Conservation (phyloP, 2,888 invertebrate species). For the Drosophila bunnanda region DNA sequence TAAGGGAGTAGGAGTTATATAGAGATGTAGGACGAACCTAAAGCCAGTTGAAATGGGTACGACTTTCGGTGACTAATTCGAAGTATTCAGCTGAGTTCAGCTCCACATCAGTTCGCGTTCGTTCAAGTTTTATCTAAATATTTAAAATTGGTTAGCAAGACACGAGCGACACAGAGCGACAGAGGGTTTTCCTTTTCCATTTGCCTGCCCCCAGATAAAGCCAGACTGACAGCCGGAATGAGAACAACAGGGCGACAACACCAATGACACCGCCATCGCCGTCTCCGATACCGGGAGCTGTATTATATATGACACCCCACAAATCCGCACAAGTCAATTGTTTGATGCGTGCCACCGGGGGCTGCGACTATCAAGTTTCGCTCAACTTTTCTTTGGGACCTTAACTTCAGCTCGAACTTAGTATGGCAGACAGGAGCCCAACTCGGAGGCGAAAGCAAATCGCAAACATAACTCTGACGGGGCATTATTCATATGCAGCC, state of each 20-base stretch:
- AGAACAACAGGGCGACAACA: slow-evolving; percentile 31
- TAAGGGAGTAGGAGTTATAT: not conserved
- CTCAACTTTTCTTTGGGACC: slow-evolving; percentile 21
- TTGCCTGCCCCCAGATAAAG: slow-evolving; percentile 36
- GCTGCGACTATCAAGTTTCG: slow-evolving; percentile 49
- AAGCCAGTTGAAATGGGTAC: slow-evolving; percentile 66
- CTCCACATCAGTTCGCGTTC: slow-evolving; percentile 63
- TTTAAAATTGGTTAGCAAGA: slow-evolving; percentile 72
- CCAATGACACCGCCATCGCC: slow-evolving; percentile 6
- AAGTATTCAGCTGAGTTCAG: slow-evolving; percentile 44
- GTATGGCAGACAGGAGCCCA: slow-evolving; percentile 33
- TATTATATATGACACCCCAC: slow-evolving; percentile 39
- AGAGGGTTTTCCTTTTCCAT: slow-evolving; percentile 55
- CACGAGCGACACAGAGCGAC: slow-evolving; percentile 35
- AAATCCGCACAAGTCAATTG: slow-evolving; percentile 54
- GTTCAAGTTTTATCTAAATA: slow-evolving; percentile 73
- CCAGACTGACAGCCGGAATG: slow-evolving; percentile 36
- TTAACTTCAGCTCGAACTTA: slow-evolving; percentile 22
- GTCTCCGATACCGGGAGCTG: slow-evolving; percentile 27
- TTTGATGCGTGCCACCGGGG: slow-evolving; percentile 52
- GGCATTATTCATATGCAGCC: slow-evolving; percentile 42
- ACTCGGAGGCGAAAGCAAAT: slow-evolving; percentile 1
- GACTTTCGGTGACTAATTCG: slow-evolving; percentile 63
- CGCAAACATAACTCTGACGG: slow-evolving; percentile 29
- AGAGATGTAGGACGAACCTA: not conserved